Evolutionary conservation across 2,888 invertebrate genomes (phyloP).

Genomic region (Pseudococcus jackbeardsleyi): DNA sequence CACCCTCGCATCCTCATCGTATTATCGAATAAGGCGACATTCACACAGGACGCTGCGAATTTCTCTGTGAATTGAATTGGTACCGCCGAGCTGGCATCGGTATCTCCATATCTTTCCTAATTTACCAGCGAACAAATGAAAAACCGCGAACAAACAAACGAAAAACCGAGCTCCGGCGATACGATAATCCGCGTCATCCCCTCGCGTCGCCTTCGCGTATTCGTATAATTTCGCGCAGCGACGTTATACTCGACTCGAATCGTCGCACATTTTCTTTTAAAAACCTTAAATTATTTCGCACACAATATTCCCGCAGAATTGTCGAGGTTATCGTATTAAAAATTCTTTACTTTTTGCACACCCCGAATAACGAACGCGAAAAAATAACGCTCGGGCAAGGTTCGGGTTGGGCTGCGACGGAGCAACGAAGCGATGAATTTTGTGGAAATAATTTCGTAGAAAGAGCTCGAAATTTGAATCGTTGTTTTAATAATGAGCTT

Average conservation of each 20-base stretch:
- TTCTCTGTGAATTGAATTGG: too few relatives aligned
- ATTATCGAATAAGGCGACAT: too few relatives aligned
- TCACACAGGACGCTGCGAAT: too few relatives aligned
- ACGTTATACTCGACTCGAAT: neutral
- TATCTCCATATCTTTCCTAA: neutral
- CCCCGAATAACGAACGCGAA: too few relatives aligned
- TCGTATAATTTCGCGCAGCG: neutral
- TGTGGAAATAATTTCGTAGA: conserved; percentile 56
- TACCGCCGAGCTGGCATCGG: neutral
- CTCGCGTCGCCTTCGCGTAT: too few relatives aligned
- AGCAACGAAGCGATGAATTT: conserved; percentile 19
- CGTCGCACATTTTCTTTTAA: conserved; percentile 15
- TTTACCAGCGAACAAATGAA: neutral
- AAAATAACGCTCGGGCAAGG: neutral
- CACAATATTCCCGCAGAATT: conserved; percentile 27
- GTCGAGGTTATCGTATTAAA: conserved; percentile 46
- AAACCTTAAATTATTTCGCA: neutral
- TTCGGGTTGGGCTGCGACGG: neutral
- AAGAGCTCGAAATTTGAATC: conserved; percentile 36
- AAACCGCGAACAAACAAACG: neutral
- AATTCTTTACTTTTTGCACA: conserved; percentile 40
- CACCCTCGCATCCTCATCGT: too few relatives aligned
- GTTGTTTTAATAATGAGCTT: conserved; percentile 55
- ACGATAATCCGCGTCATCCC: too few relatives aligned
- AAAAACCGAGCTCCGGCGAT: neutral